A percentile compares a stretch with the other conserved stretches of the same genome.
Evolutionary conservation across 92 coral and sea anemone species (phyloP).

Genomic region (Phenganax stokvisi): DNA sequence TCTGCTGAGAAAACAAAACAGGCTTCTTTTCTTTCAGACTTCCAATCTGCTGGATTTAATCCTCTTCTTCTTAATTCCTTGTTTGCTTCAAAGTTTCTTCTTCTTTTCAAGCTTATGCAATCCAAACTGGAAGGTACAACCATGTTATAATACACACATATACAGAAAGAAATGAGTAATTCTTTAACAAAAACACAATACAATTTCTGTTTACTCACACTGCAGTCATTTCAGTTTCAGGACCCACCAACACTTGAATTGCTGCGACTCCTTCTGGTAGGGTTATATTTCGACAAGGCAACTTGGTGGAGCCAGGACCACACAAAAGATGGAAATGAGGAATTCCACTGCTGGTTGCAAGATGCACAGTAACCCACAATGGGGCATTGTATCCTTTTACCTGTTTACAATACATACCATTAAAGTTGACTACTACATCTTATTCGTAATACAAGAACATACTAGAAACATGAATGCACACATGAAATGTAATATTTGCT

Average conservation of each 20-base stretch:
- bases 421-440: background rate
- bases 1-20: slow-evolving; percentile 87
- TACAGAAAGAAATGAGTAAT: background rate
- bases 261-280: slow-evolving; percentile 89
- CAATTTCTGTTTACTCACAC: slow-evolving; percentile 54
- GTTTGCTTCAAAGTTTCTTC: slow-evolving; percentile 96
- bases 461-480: no score
- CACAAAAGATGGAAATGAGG: slow-evolving; percentile 98
- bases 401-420: slow-evolving; percentile 37
- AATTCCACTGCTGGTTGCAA: slow-evolving; percentile 75
- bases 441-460: background rate
- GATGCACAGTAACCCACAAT: slow-evolving; percentile 87
- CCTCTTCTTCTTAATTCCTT: slow-evolving; percentile 87
- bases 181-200: background rate
- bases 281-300: slow-evolving; percentile 78
- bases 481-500: no score
- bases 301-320: slow-evolving; percentile 98
- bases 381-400: slow-evolving; percentile 71
- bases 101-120: slow-evolving; percentile 80
- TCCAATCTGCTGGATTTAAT: slow-evolving; percentile 94
- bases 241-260: slow-evolving; percentile 88
- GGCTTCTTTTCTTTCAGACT: slow-evolving; percentile 93
- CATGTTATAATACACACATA: background rate
- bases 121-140: slow-evolving; percentile 57
- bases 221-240: slow-evolving; percentile 90